Conservation (phyloP, 2,888 invertebrate genomes). For the Caenorhabditis japonica region DNA sequence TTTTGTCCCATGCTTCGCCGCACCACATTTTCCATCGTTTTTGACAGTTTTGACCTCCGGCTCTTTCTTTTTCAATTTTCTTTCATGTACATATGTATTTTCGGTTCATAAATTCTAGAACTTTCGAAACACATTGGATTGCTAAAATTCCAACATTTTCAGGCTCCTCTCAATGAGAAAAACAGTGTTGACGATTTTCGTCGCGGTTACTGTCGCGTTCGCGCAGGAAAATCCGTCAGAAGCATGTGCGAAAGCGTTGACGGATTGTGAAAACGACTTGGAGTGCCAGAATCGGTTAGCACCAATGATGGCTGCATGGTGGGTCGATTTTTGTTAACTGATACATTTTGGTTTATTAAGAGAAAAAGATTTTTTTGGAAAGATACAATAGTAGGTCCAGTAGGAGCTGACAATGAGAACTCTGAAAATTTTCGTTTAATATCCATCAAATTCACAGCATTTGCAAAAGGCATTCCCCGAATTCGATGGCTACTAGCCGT, state of each 20-base stretch:
- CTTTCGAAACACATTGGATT: no score
- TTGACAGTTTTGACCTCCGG: conserved; percentile 22
- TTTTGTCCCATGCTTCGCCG: no score
- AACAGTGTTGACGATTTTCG: conserved; percentile 8
- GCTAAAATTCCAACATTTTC: not conserved
- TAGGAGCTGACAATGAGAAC: no score
- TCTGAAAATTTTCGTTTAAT: no score
- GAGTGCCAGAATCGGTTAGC: conserved; percentile 76
- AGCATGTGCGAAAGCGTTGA: conserved; percentile 69
- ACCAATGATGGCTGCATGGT: conserved; percentile 76
- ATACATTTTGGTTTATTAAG: no score
- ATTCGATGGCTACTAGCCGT: no score
- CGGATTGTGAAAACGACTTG: conserved; percentile 74
- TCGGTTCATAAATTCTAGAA: no score
- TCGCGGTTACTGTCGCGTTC: conserved; percentile 8
- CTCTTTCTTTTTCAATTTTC: not conserved
- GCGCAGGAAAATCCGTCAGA: conserved; percentile 57
- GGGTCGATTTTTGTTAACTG: not conserved
- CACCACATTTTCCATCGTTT: no score
- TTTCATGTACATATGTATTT: conserved; percentile 1
- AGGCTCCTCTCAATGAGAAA: conserved; percentile 16
- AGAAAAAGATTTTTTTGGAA: no score
- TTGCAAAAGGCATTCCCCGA: no score
- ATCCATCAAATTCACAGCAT: no score
- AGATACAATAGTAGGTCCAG: no score